Evolutionary conservation across 2,888 invertebrate genomes (phyloP), one percentile per base, ranked within the genome.

Genomic region (Dichetophora obliterata): DNA sequence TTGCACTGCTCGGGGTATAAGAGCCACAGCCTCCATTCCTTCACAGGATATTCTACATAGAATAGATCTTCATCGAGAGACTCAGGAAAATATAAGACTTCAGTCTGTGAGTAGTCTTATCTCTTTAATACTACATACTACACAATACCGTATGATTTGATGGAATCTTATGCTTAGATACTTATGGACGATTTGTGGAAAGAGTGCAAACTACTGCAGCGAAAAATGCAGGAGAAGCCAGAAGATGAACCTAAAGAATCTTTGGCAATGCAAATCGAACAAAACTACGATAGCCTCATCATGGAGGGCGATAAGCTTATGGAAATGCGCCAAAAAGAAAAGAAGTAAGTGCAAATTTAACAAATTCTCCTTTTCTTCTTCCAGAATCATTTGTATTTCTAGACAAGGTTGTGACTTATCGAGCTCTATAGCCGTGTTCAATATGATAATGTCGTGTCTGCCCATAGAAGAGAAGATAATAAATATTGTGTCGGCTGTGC

Each of bases 241-340:
- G 89, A 88, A 66, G 84, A 85, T 68, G 89, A 89, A 24, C 85
- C 87, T 24, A 88, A 85, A 54, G 88, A 89, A 81, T 82, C 87
- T 2, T 79, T 89, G 59, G 83, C 86, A 69, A 86, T 89, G 89
- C 84, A 89, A 83, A 89, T 89, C 59, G 89, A 89, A 79, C 85
- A 86, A 59, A 89, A 89, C 79, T 89, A 89, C 68, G 89, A 89
- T 83, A 87, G 88, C 72, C 80, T 89, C 27, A 88, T 89, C 78
- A 78, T 83, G 1, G 88, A 89, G 77, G 89, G 89, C 16, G 89
- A 89, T 78, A 88, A 86, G 54, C 78, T 89, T 75, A 84, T 87
- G 57, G 86, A 86, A 77, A 84, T 89, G 82, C 81, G 88, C n/a
- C 82, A 85, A 34, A 82, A 83, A 24, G 89, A 89, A 78, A 84